Conservation (phyloP, 2,888 invertebrate genomes). For the Antheraea assamensis region DNA sequence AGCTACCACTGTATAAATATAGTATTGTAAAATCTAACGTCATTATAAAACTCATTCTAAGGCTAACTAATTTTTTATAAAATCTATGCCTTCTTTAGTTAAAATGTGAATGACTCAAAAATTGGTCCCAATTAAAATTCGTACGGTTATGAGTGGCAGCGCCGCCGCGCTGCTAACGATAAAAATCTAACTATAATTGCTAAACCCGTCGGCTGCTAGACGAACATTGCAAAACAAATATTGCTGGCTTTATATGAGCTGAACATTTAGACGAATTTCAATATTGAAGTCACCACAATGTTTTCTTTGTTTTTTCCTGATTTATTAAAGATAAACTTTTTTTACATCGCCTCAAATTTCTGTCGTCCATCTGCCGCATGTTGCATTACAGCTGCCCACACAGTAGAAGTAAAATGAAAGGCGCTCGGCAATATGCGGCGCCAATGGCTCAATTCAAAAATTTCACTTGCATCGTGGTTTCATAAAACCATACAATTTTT, state of each 20-base stretch:
- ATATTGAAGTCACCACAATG: neutral
- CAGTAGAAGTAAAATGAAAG: no score
- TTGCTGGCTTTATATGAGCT: conserved; percentile 34
- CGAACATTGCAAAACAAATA: conserved; percentile 37
- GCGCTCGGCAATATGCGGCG: no score
- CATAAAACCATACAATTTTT: no score
- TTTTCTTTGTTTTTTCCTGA: neutral
- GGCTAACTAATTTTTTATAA: neutral
- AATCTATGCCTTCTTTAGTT: conserved; percentile 19
- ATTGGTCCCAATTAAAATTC: conserved; percentile 74
- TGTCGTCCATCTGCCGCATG: no score
- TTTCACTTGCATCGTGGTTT: no score
- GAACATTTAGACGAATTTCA: conserved; percentile 36
- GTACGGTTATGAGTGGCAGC: conserved; percentile 50
- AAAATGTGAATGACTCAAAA: conserved; percentile 52
- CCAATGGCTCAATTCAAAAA: no score
- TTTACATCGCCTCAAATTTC: no score
- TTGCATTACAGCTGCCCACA: no score
- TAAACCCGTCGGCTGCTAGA: conserved; percentile 38
- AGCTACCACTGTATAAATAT: no score
- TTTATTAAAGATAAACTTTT: no score
- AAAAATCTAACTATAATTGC: conserved; percentile 53
- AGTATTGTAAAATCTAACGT: neutral
- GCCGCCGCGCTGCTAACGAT: conserved; percentile 36
- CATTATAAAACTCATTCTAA: neutral